Evolutionary conservation across 2,888 invertebrate genomes (phyloP).

Genomic region (Dyspetes luteomarginatus): DNA sequence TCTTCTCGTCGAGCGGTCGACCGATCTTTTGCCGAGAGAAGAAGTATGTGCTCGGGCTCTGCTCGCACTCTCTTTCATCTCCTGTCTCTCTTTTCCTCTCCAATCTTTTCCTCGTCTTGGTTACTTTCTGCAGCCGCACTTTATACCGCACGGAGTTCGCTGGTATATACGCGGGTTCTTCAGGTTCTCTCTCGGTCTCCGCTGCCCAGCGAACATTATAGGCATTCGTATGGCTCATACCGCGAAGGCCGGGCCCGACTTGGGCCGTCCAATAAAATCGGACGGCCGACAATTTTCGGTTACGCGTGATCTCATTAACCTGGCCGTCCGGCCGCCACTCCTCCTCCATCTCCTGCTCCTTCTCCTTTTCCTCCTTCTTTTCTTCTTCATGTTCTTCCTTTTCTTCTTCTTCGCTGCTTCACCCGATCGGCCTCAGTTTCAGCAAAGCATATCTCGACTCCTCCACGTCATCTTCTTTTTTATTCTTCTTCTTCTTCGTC

Average conservation of each 20-base stretch:
- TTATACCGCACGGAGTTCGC: slow-evolving; percentile 60
- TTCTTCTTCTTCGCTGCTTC: slow-evolving; percentile 32
- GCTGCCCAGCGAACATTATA: slow-evolving; percentile 33
- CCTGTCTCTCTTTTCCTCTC: slow-evolving; percentile 31
- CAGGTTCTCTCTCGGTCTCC: slow-evolving; percentile 31
- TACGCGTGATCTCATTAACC: slow-evolving; percentile 83
- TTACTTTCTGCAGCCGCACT: slow-evolving; percentile 63
- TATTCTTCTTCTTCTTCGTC: slow-evolving; percentile 35
- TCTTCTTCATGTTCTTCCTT: slow-evolving; percentile 39
- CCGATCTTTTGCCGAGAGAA: slow-evolving; percentile 35
- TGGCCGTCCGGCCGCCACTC: slow-evolving; percentile 71
- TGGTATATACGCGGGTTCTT: slow-evolving; percentile 61
- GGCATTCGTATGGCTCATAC: slow-evolving; percentile 60
- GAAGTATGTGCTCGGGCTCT: slow-evolving; percentile 48
- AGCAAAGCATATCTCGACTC: slow-evolving; percentile 29
- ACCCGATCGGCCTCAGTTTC: slow-evolving; percentile 39
- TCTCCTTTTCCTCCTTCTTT: slow-evolving; percentile 14
- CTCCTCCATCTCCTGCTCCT: slow-evolving; percentile 59
- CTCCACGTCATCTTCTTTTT: slow-evolving; percentile 22
- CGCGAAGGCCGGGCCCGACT: slow-evolving; percentile 61
- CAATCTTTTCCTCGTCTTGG: slow-evolving; percentile 47
- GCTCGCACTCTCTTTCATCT: slow-evolving; percentile 56
- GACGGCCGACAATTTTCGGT: slow-evolving; percentile 82
- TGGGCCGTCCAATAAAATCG: slow-evolving; percentile 79
- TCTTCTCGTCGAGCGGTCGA: slow-evolving; percentile 53